A percentile compares a stretch with the other conserved stretches of the same genome.
Conservation (phyloP, 2,888 invertebrate genomes). For the Oligia latruncula region DNA sequence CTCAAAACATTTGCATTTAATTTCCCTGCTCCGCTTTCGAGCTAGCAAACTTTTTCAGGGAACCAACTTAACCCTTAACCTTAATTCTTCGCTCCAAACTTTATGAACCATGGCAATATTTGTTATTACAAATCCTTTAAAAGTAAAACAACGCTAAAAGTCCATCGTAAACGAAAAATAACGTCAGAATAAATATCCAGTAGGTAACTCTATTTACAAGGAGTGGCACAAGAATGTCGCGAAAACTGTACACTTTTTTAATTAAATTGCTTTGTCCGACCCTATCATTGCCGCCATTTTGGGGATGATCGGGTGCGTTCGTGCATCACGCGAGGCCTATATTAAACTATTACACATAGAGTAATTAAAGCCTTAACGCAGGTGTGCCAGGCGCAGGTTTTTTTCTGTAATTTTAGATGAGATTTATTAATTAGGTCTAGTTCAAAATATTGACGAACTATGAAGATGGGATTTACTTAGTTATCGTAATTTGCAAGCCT, state of each 20-base stretch:
- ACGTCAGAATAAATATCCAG: constrained; percentile 18
- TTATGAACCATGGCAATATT: constrained; percentile 9
- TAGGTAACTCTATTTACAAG: constrained; percentile 42
- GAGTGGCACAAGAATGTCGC: constrained; percentile 59
- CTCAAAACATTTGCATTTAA: not conserved
- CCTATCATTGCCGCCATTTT: constrained; percentile 58
- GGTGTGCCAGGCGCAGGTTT: constrained; percentile 33
- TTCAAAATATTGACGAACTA: not conserved
- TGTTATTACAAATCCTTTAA: constrained; percentile 10
- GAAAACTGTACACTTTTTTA: constrained; percentile 52
- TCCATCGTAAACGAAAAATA: constrained; percentile 13
- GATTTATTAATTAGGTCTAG: constrained; percentile 23
- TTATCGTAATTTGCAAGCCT: not conserved
- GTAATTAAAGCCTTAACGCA: constrained; percentile 45
- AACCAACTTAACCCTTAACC: not conserved
- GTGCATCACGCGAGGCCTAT: constrained; percentile 60
- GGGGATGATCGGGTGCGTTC: constrained; percentile 54
- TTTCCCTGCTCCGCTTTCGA: not conserved
- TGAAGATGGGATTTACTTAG: not conserved
- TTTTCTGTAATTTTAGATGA: constrained; percentile 27
- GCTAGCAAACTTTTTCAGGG: constrained; percentile 6
- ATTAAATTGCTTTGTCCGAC: constrained; percentile 52
- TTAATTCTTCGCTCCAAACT: constrained; percentile 9
- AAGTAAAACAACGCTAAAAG: constrained; percentile 18
- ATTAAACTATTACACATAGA: constrained; percentile 55